Evolutionary conservation across 1,140 invertebrate species (phyloP).

Genomic region (Panonychus citri): DNA sequence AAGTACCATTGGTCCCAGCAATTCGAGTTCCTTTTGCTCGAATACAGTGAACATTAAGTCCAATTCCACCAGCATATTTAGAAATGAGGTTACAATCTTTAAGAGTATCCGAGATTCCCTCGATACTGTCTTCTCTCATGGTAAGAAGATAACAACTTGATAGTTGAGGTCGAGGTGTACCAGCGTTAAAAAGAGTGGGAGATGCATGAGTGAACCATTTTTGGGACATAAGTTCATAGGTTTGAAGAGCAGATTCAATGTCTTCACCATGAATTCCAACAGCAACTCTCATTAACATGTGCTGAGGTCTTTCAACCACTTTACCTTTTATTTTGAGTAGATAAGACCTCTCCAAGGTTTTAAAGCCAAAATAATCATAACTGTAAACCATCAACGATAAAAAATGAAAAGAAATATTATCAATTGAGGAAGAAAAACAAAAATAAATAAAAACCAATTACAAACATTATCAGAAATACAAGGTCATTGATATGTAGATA

Average conservation of each 20-base stretch:
- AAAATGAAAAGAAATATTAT: background rate
- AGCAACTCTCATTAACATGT: constrained; percentile 94
- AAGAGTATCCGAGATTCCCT: constrained; percentile 89
- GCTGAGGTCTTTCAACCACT: constrained; percentile 86
- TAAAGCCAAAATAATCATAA: constrained; percentile 98
- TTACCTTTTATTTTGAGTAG: constrained; percentile 78
- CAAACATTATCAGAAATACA: too few species aligned
- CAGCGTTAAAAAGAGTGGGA: constrained; percentile 86
- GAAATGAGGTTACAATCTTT: constrained; percentile 88
- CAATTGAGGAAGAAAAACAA: background rate
- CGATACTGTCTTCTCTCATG: constrained; percentile 88
- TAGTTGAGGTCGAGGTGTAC: constrained; percentile 68
- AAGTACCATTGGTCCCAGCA: constrained; percentile 76
- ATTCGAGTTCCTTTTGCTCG: constrained; percentile 73
- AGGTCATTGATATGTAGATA: too few species aligned
- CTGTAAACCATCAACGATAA: constrained; percentile 11
- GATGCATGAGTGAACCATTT: constrained; percentile 94
- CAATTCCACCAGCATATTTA: constrained; percentile 91
- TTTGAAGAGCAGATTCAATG: constrained; percentile 77
- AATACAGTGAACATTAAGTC: constrained; percentile 88
- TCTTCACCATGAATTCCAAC: constrained; percentile 90
- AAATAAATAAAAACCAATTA: background rate
- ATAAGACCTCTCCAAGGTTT: constrained; percentile 84
- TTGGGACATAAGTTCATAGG: constrained; percentile 86
- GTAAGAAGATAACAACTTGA: constrained; percentile 86